Evolutionary conservation across 2,888 invertebrate species (phyloP).

Genomic region (Dioctria linearis): DNA sequence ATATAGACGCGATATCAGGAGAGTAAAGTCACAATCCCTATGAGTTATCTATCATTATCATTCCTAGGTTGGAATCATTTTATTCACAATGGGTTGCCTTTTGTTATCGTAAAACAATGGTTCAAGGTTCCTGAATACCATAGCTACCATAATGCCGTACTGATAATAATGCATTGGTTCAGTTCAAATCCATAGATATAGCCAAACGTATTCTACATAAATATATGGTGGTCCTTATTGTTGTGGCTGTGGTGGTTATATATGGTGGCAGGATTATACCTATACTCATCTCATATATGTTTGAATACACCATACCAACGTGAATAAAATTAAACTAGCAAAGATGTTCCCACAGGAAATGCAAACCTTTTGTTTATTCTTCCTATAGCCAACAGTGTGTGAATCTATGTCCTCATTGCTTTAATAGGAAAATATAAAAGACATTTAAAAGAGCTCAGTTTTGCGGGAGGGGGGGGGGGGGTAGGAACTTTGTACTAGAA

Average conservation of each 20-base stretch:
- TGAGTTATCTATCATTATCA: constrained; percentile 54
- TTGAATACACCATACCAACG: neutral
- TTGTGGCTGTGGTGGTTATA: neutral
- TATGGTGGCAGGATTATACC: neutral
- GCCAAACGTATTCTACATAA: too few species aligned
- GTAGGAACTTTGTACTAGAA: constrained; percentile 22
- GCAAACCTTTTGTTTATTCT: constrained; percentile 46
- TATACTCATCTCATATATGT: neutral
- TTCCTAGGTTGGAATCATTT: constrained; percentile 50
- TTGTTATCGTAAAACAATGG: constrained; percentile 52
- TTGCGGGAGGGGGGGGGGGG: neutral
- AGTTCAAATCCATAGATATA: constrained; percentile 33
- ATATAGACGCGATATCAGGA: neutral
- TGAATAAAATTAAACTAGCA: constrained; percentile 53
- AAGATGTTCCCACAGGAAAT: constrained; percentile 50
- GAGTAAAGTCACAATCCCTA: constrained; percentile 25
- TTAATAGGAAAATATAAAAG: constrained; percentile 38
- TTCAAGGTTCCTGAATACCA: constrained; percentile 50
- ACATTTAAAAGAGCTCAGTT: neutral
- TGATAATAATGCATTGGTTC: constrained; percentile 52
- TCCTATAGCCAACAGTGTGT: constrained; percentile 7
- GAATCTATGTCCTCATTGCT: constrained; percentile 33
- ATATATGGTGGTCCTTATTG: neutral
- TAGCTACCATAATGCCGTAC: constrained; percentile 29
- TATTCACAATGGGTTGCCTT: constrained; percentile 50